phyloP scores from a whole-genome alignment of 92 coral and sea anemone genomes.

The Palythoa heliodiscus region DNA sequence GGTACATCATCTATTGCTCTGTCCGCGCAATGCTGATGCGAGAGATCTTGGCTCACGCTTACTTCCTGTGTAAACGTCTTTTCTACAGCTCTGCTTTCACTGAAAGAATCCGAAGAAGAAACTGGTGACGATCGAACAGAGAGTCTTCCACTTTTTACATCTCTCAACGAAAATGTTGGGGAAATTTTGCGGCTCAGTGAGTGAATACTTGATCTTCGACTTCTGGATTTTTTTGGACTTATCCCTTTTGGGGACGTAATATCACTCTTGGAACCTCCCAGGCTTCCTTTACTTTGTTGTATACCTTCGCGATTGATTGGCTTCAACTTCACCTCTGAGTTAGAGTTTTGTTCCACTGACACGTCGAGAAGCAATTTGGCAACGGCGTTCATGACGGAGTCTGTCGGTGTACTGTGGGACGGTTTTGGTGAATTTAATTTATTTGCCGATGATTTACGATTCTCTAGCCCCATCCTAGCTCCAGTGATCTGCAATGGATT shows the following conservation, averaged over 20 bases:
- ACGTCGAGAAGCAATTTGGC: conserved; percentile 1
- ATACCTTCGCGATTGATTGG: not conserved
- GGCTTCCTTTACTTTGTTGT: conserved; percentile 26
- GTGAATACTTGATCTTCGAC: conserved; percentile 40
- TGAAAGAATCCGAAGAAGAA: conserved; percentile 13
- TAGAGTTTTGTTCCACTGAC: not conserved
- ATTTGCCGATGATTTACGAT: conserved; percentile 11
- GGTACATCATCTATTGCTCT: conserved; percentile 3
- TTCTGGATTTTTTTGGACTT: conserved; percentile 14
- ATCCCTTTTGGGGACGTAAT: not conserved
- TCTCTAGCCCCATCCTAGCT: conserved; percentile 35
- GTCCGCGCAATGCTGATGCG: conserved; percentile 7
- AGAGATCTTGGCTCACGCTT: not conserved
- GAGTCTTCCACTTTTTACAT: not conserved
- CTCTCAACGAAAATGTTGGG: conserved; percentile 22
- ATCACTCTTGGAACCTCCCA: conserved; percentile 13
- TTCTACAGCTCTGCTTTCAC: not conserved
- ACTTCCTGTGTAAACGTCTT: not conserved
- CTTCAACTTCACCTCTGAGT: not conserved
- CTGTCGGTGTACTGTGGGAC: conserved; percentile 9
- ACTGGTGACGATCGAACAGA: not conserved
- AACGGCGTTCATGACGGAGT: conserved; percentile 24
- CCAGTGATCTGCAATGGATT: conserved; percentile 21
- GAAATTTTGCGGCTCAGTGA: conserved; percentile 40
- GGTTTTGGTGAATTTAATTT: not conserved